Evolutionary conservation across 2,888 invertebrate genomes (phyloP), one percentile per base, ranked within the genome.

Genomic region (Graphium colonna): DNA sequence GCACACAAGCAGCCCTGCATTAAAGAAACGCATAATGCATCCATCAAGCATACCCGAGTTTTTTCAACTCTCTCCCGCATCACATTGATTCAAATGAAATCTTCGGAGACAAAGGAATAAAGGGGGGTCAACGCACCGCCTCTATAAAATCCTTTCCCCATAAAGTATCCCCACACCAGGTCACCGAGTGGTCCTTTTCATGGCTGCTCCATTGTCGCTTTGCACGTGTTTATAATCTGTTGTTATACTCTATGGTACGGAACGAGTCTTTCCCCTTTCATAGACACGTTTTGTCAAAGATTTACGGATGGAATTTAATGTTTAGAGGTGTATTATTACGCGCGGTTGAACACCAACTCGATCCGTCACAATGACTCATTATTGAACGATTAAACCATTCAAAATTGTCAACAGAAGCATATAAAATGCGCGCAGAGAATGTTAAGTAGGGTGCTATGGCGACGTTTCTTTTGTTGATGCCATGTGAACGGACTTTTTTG

Each of bases 11-110:
- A 71, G 69, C 63, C 68, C 65, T 39, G 51, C 52, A 65, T 66
- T 60, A 67, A 69, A 63, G 67, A 69, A 67, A 62, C 65, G 62
- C 65, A 73, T 69, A 73, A 75, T 66, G 67, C 69, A 74, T 72
- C 72, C 70, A 73, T 65, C 62, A 69, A 62, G 66, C n/a, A n/a
- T 62, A 63, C 63, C 21, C 51, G 12, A 52, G 52, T 67, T 72
- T 67, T 67, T 57, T 61, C 44, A 38, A 48, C 43, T 43, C 62
- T 60, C 59, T 56, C 55, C 61, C 64, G 69, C 58, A 61, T 61
- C 56, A 40, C 61, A 66, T 65, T 63, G 60, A 63, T 61, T 63
- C 58, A 66, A 66, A 69, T 65, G 58, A 62, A 44, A 46, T 51
- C 59, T 60, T 60, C 38, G 55, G 55, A 66, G 59, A 69, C 66